Evolutionary conservation across 2,888 invertebrate species (phyloP).

Genomic region (Euplagia quadripunctaria): DNA sequence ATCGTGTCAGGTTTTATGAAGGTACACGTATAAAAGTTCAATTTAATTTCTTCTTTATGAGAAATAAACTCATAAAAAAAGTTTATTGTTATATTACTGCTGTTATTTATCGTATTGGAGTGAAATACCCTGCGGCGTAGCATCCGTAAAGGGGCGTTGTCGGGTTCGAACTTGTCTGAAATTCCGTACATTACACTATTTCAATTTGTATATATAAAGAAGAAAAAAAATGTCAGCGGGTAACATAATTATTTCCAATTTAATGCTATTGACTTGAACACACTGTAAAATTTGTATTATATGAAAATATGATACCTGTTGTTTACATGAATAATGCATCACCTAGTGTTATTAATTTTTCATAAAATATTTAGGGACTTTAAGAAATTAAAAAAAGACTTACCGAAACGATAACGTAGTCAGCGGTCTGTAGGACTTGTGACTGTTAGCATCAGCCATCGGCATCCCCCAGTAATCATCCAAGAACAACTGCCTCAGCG

Average conservation of each 20-base stretch:
- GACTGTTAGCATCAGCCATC: slow-evolving; percentile 93
- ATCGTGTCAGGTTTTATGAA: neutral
- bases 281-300: too few relatives aligned
- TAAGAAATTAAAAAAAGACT: slow-evolving; percentile 74
- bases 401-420: slow-evolving; percentile 95
- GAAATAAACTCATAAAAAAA: too few relatives aligned
- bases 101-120: neutral
- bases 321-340: neutral
- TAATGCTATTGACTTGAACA: too few relatives aligned
- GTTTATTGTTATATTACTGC: neutral
- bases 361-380: too few relatives aligned
- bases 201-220: too few relatives aligned
- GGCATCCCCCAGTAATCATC: slow-evolving; percentile 96
- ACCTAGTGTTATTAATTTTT: too few relatives aligned
- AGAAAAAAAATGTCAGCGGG: neutral
- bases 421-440: slow-evolving; percentile 95
- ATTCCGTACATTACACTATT: too few relatives aligned
- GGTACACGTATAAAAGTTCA: neutral
- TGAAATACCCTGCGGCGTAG: neutral
- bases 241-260: neutral
- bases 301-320: too few relatives aligned
- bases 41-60: neutral
- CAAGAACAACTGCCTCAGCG: slow-evolving; percentile 89
- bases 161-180: too few relatives aligned
- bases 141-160: too few relatives aligned